Evolutionary conservation across 2,113 vertebrate genomes (phyloP).

Genomic region (Microcebus ravelobensis): DNA sequence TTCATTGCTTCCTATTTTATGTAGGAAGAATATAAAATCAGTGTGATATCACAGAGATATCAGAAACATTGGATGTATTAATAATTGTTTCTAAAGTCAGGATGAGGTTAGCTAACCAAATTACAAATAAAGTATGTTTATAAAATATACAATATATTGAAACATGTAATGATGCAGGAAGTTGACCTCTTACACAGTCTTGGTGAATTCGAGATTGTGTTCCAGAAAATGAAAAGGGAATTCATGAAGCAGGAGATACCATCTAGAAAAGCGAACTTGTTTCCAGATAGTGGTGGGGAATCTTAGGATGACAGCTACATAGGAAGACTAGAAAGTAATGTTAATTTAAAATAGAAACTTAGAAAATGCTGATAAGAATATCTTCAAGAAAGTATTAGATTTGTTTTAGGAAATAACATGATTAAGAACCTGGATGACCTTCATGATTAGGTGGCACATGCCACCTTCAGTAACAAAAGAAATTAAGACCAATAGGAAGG

Average conservation of each 20-base stretch:
- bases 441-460: not conserved
- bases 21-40: not conserved
- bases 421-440: not conserved
- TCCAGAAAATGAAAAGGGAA: not conserved
- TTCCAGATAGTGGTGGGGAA: not conserved
- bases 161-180: not conserved
- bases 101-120: not conserved
- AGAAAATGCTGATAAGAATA: not conserved
- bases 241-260: not conserved
- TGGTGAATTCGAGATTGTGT: not conserved
- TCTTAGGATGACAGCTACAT: not conserved
- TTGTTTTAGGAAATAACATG: not conserved
- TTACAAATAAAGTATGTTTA: not conserved
- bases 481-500: not conserved
- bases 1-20: not conserved
- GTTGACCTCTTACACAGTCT: not conserved
- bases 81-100: not conserved
- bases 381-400: not conserved
- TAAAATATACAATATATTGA: not conserved
- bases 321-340: not conserved
- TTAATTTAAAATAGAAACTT: not conserved
- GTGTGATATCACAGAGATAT: not conserved
- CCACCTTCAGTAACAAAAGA: not conserved
- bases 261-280: not conserved
- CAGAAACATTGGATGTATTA: not conserved